Evolutionary conservation across 2,888 invertebrate species (phyloP).

Genomic region (Hyposoter dolosus): DNA sequence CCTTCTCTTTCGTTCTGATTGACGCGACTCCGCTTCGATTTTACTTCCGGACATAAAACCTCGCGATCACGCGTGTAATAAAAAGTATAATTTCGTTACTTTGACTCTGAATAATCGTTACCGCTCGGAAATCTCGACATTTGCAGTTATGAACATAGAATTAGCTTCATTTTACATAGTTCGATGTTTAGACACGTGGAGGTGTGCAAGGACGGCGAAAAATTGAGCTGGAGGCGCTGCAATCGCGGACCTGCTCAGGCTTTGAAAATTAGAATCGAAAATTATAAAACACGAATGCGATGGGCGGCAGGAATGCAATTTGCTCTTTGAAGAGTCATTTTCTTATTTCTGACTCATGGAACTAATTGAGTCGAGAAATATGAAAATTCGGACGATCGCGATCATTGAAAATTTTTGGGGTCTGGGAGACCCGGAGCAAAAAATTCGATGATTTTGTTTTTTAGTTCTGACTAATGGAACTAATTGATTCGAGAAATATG

Average conservation of each 20-base stretch:
- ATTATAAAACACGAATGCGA: background rate
- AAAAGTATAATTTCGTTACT: background rate
- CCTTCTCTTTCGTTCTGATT: background rate
- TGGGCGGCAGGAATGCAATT: no score
- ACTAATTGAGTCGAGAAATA: no score
- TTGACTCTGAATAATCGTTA: background rate
- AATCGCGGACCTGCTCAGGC: background rate
- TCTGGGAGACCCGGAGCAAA: no score
- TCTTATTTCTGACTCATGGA: no score
- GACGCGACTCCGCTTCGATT: conserved; percentile 17
- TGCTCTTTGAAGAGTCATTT: no score
- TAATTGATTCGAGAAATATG: no score
- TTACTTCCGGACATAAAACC: conserved; percentile 6
- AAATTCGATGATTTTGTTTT: no score
- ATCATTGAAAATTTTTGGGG: no score
- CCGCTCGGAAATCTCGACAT: background rate
- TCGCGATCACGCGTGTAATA: background rate
- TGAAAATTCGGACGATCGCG: no score
- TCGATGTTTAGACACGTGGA: background rate
- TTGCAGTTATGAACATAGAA: background rate
- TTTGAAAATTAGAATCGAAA: background rate
- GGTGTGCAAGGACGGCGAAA: background rate
- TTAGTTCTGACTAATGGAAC: no score
- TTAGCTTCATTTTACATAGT: background rate
- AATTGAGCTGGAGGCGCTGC: background rate